Evolutionary conservation across 2,888 invertebrate genomes (phyloP).

Genomic region (Euphydryas editha): DNA sequence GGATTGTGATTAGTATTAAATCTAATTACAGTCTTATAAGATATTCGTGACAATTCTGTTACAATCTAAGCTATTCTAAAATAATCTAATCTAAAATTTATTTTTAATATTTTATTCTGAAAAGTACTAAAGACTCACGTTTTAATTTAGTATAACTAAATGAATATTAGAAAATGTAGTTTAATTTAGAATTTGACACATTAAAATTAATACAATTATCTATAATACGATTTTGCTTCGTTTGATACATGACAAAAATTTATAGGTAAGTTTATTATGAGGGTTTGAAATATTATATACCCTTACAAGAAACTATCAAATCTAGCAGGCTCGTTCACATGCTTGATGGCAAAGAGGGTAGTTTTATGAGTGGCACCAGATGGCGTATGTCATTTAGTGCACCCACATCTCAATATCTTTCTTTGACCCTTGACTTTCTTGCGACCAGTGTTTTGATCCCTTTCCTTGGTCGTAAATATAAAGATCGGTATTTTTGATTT

Average conservation of each 20-base stretch:
- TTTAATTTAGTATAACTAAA: no score
- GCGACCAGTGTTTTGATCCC: constrained; percentile 25
- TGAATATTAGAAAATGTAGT: no score
- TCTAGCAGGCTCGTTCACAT: constrained; percentile 63
- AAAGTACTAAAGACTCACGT: no score
- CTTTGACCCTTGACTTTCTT: constrained; percentile 46
- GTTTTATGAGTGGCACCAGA: constrained; percentile 78
- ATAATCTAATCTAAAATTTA: no score
- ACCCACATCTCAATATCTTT: constrained; percentile 57
- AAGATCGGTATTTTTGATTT: neutral
- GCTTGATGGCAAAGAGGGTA: constrained; percentile 62
- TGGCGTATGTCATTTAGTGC: constrained; percentile 79
- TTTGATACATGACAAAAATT: neutral
- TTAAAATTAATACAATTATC: no score
- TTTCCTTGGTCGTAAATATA: constrained; percentile 12
- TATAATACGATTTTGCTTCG: neutral
- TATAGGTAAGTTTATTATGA: neutral
- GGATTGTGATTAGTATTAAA: no score
- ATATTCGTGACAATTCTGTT: no score
- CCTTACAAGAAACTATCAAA: constrained; percentile 77
- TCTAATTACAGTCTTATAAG: no score
- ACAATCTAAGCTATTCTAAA: no score
- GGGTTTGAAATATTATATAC: constrained; percentile 42
- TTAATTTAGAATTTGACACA: no score
- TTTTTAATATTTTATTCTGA: no score